Evolutionary conservation across 1,140 invertebrate species (phyloP).

Genomic region (Trissolcus basalis): DNA sequence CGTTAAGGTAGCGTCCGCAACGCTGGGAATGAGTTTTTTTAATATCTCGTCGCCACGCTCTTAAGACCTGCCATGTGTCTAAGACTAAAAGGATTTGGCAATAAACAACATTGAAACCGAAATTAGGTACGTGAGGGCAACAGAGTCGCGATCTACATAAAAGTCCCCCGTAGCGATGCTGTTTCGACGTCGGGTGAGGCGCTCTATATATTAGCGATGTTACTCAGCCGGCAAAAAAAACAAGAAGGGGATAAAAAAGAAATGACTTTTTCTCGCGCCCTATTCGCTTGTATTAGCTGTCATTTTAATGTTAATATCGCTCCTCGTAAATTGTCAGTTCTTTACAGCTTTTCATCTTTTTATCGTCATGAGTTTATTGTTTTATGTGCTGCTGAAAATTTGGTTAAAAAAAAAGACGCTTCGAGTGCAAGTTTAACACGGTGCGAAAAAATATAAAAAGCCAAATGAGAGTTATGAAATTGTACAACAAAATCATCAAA

Average conservation of each 20-base stretch:
- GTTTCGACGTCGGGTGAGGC: conserved; percentile 35
- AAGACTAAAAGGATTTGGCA: conserved; percentile 75
- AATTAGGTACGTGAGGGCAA: conserved; percentile 67
- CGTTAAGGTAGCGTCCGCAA: conserved; percentile 50
- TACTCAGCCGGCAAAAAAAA: conserved; percentile 44
- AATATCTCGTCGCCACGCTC: conserved; percentile 55
- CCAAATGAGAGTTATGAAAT: too few relatives aligned
- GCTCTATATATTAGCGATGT: conserved; percentile 68
- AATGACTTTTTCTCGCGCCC: conserved; percentile 56
- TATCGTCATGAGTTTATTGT: conserved; percentile 41
- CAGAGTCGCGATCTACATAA: conserved; percentile 62
- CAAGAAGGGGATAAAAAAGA: conserved; percentile 52
- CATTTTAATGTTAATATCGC: conserved; percentile 68
- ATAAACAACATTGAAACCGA: conserved; percentile 72
- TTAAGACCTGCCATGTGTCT: conserved; percentile 56
- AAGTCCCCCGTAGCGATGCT: conserved; percentile 58
- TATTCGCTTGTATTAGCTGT: conserved; percentile 58
- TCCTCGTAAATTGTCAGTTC: conserved; percentile 61
- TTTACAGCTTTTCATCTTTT: conserved; percentile 39
- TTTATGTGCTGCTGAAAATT: conserved; percentile 11
- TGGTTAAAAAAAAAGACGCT: conserved; percentile 16
- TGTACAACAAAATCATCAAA: too few relatives aligned
- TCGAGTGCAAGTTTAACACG: conserved; percentile 15
- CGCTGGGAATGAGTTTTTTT: conserved; percentile 57
- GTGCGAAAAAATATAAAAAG: too few relatives aligned